phyloP scores from a whole-genome alignment of 35 echinoderm and acorn worm species.

The Nesometra sesokonis region DNA sequence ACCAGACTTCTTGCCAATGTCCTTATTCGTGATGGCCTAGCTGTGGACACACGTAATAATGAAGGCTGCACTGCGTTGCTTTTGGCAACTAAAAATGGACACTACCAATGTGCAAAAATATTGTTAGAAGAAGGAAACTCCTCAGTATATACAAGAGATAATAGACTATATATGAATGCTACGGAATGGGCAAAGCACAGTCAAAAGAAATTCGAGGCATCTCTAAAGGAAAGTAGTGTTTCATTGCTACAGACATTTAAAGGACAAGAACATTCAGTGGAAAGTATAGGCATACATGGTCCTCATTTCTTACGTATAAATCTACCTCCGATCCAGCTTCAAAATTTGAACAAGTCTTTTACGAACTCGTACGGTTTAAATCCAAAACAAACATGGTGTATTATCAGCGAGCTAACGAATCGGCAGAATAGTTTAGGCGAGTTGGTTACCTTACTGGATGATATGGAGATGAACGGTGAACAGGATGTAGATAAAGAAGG shows the following conservation, averaged over 20 bases:
- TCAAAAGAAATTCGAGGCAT: background rate
- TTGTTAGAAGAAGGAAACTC: conserved; percentile 66
- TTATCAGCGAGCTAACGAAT: background rate
- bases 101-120: conserved; percentile 75
- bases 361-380: background rate
- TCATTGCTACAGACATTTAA: background rate
- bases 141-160: conserved; percentile 76
- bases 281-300: background rate
- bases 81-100: conserved; percentile 70
- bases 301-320: background rate
- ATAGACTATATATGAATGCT: conserved; percentile 85
- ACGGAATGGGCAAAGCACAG: conserved; percentile 87
- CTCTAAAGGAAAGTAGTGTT: background rate
- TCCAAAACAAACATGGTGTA: background rate
- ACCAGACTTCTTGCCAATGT: conserved; percentile 35
- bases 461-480: background rate
- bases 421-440: background rate
- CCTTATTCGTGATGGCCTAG: conserved; percentile 45
- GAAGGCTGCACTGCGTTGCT: conserved; percentile 95
- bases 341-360: background rate
- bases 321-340: background rate
- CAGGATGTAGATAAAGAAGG: background rate
- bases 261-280: background rate
- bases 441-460: background rate
- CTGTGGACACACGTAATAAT: conserved; percentile 53